Evolutionary conservation across 2,113 vertebrate species (phyloP).

Genomic region (Smithornis capensis): DNA sequence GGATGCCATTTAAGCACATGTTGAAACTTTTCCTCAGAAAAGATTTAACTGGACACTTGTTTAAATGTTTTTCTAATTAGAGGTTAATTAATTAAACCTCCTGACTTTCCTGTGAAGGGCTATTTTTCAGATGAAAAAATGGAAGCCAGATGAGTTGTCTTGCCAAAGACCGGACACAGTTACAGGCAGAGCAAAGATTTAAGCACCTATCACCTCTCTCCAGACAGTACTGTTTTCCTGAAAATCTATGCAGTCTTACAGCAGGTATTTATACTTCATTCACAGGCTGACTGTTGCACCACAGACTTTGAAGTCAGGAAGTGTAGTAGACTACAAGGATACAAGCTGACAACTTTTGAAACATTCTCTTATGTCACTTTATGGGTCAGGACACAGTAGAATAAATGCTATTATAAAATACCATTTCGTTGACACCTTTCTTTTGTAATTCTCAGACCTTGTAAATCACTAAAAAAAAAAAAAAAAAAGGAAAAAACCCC

Average conservation of each 20-base stretch:
- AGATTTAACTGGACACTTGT: neutral
- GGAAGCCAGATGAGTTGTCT: neutral
- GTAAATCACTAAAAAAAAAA: conserved; percentile 24
- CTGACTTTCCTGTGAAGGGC: neutral
- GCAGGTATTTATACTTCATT: neutral
- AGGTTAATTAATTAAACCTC: neutral
- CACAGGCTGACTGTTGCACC: neutral
- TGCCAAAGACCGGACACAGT: neutral
- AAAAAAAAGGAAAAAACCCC: neutral
- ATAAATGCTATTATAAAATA: neutral
- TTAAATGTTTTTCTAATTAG: neutral
- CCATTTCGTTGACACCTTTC: conserved; percentile 14
- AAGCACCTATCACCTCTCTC: neutral
- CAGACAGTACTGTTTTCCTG: neutral
- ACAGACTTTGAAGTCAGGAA: conserved; percentile 44
- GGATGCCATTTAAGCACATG: neutral
- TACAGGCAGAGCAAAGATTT: neutral
- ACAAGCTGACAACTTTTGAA: conserved; percentile 39
- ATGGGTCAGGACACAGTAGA: conserved; percentile 28
- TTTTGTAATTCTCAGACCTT: conserved; percentile 14
- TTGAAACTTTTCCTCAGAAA: neutral
- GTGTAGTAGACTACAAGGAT: conserved; percentile 21
- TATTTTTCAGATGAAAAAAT: neutral
- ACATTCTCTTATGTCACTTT: neutral
- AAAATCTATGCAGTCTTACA: neutral